Base-by-base conservation (phyloP, 2,888 invertebrate species). In the Mactromeris polynyma region DNA sequence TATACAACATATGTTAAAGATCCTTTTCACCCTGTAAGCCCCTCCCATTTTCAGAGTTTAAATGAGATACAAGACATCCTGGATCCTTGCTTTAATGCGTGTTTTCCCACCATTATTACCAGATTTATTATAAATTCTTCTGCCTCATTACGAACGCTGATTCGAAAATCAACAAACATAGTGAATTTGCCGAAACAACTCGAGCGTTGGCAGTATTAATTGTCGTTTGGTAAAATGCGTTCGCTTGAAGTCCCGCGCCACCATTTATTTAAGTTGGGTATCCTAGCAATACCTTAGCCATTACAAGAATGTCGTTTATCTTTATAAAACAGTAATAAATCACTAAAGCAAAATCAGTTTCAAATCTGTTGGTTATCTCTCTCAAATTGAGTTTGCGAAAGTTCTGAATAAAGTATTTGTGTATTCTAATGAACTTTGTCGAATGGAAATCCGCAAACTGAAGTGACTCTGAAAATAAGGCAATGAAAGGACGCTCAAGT, bases 31-130 rank as follows among this genome's bases (percentile, higher is more conserved):
- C 31, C 19, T 17, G 14, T 19, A 17, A 17, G 73, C 33, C 73
- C 73, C 73, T 26, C 73, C 73, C 73, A 73, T 73, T 19, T 73
- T 73, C 73, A 73, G 33, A 33, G 26, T 58, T n/a, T 73, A 73
- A 73, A 73, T 73, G 73, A 36, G 36, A 73, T 33, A 73, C 17
- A 33, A 1, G 36, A 21, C 33, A 36, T 73, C 33, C 36, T 73
- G 36, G 73, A 73, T 73, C 73, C 33, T 9, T 7, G 17, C 36
- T 73, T 11, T 33, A 73, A 73, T 73, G 73, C 36, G 73, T 73
- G 73, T 73, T 83, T 91, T 92, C 91, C 91, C 91, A 92, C 91
- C 90, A 92, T 92, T 92, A 92, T 87, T 90, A 89, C 77, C 90
- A 89, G 86, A 90, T 92, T 86, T 87, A 89, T 92, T 90, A 89